Conservation (phyloP, 2,888 invertebrate genomes). For the Thyatira batis region DNA sequence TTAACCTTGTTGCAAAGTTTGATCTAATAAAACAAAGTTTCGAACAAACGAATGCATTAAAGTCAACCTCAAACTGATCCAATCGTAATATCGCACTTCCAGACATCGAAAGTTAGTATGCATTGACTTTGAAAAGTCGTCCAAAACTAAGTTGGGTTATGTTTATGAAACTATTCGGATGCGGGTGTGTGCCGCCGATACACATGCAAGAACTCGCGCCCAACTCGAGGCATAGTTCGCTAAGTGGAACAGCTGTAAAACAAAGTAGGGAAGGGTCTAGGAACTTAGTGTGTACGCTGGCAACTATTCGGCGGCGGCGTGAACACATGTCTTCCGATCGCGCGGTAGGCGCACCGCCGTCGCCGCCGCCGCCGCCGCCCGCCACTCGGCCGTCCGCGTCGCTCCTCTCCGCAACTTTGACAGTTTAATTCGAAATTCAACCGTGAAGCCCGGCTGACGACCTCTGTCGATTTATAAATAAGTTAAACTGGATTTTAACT, state of each 20-base stretch:
- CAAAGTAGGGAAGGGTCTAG: constrained; percentile 82
- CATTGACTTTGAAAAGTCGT: constrained; percentile 83
- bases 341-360: constrained; percentile 35
- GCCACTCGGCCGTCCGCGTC: constrained; percentile 29
- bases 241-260: constrained; percentile 83
- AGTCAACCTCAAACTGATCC: constrained; percentile 78
- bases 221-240: constrained; percentile 81
- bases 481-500: constrained; percentile 79
- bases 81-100: constrained; percentile 80
- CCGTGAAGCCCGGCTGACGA: constrained; percentile 52
- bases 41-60: constrained; percentile 81
- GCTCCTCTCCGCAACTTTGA: constrained; percentile 59
- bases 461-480: constrained; percentile 76
- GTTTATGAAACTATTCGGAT: constrained; percentile 82
- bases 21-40: constrained; percentile 77
- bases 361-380: constrained; percentile 20
- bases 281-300: constrained; percentile 78
- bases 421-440: constrained; percentile 66
- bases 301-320: constrained; percentile 58
- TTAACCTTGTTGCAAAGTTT: constrained; percentile 73
- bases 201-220: constrained; percentile 81
- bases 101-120: constrained; percentile 82
- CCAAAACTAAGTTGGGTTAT: constrained; percentile 82
- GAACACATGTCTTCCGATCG: constrained; percentile 59
- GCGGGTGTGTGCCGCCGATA: constrained; percentile 79